A percentile compares a stretch with the other conserved stretches of the same genome.
Conservation (phyloP, 1,140 invertebrate species). For the Caenorhabditis elegans region DNA sequence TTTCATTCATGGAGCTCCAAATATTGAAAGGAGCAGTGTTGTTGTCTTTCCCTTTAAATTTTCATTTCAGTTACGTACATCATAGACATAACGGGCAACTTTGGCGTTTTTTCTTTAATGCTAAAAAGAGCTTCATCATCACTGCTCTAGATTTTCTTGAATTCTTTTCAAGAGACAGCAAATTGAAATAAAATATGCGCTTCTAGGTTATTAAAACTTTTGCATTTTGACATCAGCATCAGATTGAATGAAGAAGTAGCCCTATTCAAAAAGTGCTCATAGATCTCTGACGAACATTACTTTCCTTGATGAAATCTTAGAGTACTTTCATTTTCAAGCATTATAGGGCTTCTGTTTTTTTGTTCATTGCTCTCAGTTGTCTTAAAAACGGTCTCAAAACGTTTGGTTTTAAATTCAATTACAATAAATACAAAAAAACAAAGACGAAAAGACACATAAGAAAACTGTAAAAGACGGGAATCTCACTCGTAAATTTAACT, state of each 20-base stretch:
- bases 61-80: not conserved
- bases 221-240: too few species aligned
- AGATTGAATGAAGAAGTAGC: not conserved
- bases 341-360: too few species aligned
- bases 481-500: slow-evolving; percentile 7
- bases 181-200: too few species aligned
- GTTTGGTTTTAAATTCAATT: too few species aligned
- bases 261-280: not conserved
- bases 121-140: not conserved
- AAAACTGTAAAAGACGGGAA: not conserved
- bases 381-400: not conserved
- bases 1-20: not conserved
- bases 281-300: not conserved
- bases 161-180: too few species aligned
- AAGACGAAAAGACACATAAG: too few species aligned
- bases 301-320: not conserved
- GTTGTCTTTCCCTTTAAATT: not conserved
- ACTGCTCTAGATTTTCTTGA: too few species aligned
- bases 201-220: too few species aligned
- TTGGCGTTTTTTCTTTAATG: not conserved
- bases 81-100: not conserved
- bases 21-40: not conserved
- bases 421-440: too few species aligned
- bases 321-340: not conserved
- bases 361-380: too few species aligned